phyloP scores from a whole-genome alignment of 2,113 vertebrate species.

The Laterallus jamaicensis region DNA sequence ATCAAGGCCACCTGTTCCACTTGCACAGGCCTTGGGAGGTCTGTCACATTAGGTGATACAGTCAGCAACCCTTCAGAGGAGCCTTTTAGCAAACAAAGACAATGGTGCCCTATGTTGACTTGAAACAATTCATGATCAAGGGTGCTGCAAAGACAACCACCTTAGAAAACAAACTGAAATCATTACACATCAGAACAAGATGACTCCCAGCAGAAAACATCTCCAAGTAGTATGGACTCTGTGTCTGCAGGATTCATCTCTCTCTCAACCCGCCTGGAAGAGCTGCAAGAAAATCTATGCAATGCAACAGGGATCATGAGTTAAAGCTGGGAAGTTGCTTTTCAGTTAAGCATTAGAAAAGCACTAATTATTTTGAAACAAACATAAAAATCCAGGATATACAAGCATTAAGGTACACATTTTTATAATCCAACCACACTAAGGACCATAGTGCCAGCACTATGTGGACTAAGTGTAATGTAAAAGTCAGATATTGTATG shows the following conservation, averaged over 20 bases:
- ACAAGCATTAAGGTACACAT: neutral
- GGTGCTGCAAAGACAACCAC: neutral
- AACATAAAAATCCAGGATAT: neutral
- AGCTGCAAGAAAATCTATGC: fast-evolving
- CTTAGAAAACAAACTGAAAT: neutral
- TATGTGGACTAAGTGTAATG: neutral
- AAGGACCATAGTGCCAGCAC: neutral
- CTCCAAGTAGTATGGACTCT: fast-evolving
- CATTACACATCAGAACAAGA: neutral
- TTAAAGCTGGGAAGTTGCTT: neutral
- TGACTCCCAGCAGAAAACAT: neutral
- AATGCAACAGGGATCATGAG: neutral
- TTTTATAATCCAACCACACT: neutral
- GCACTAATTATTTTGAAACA: neutral
- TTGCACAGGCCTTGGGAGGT: neutral
- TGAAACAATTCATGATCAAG: neutral
- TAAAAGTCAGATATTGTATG: neutral
- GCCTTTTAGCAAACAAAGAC: neutral
- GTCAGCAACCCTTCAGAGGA: neutral
- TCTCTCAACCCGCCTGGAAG: neutral
- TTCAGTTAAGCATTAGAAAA: neutral
- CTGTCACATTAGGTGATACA: neutral
- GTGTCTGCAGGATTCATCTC: neutral
- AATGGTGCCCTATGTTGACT: neutral
- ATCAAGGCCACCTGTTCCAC: conserved; percentile 16